These are phyloP conservation scores for Thunnus albacares DNA, from an alignment of 2,797 vertebrate genomes.

Conservation along the genomic window DNA sequence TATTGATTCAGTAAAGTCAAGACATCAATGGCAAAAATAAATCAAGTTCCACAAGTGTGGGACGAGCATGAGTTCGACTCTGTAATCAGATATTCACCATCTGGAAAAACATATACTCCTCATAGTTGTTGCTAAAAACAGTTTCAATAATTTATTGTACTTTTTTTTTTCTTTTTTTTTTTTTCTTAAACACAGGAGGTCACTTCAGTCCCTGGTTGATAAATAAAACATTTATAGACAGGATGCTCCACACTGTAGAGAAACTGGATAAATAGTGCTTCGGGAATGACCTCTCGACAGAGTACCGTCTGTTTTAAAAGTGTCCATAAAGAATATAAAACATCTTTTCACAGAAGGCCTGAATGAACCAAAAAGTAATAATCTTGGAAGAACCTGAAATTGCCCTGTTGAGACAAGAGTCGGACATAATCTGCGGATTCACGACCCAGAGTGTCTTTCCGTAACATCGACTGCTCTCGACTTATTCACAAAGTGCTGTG, in stretches of 20 bases:
- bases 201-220: conserved; percentile 60
- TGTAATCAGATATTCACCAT: conserved; percentile 22
- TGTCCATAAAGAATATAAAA: conserved; percentile 25
- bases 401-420: conserved; percentile 16
- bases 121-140: conserved; percentile 28
- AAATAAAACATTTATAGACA: conserved; percentile 61
- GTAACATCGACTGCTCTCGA: conserved; percentile 6
- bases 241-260: conserved; percentile 46
- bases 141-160: conserved; percentile 65
- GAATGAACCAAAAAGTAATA: conserved; percentile 28
- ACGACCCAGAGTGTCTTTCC: conserved; percentile 7
- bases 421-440: conserved; percentile 12
- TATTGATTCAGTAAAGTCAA: conserved; percentile 46
- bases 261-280: conserved; percentile 71
- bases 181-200: conserved; percentile 43
- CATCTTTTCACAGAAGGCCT: conserved; percentile 6
- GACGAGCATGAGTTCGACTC: not conserved
- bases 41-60: not conserved
- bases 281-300: conserved; percentile 57
- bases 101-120: conserved; percentile 47
- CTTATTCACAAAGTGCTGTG: conserved; percentile 39
- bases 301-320: conserved; percentile 52
- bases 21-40: conserved; percentile 24
- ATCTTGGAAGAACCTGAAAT: conserved; percentile 68
- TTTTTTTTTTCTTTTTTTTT: conserved; percentile 27